Evolutionary conservation across 2,113 vertebrate species (phyloP).

Genomic region (Trichechus manatus): DNA sequence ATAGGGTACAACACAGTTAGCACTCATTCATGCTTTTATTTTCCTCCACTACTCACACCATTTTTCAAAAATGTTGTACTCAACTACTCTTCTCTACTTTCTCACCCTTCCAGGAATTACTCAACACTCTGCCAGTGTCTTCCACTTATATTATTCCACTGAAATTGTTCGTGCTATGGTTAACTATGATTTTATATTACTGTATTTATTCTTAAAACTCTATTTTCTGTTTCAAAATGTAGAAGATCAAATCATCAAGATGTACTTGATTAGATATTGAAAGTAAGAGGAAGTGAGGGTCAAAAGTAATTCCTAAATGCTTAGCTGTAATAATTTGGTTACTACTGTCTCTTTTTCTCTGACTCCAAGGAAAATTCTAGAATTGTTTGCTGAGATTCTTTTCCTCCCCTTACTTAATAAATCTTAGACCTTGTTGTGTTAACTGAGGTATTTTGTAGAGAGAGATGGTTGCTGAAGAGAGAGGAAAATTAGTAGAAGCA

Average conservation of each 20-base stretch:
- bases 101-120: neutral
- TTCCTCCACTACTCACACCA: neutral
- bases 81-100: neutral
- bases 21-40: neutral
- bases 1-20: neutral
- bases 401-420: neutral
- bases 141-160: neutral
- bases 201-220: neutral
- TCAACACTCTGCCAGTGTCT: neutral
- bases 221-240: neutral
- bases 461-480: neutral
- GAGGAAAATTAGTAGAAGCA: neutral
- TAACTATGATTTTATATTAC: neutral
- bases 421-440: neutral
- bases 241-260: slow-evolving; percentile 9
- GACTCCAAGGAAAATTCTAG: neutral
- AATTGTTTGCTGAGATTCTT: neutral
- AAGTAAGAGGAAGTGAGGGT: neutral
- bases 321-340: neutral
- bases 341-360: neutral
- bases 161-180: neutral
- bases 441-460: neutral
- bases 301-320: neutral
- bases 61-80: neutral
- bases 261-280: neutral